A percentile compares a stretch with the other conserved stretches of the same genome.
phyloP scores from a whole-genome alignment of 2,888 invertebrate genomes.

The Lepidocyrtoides sp. region DNA sequence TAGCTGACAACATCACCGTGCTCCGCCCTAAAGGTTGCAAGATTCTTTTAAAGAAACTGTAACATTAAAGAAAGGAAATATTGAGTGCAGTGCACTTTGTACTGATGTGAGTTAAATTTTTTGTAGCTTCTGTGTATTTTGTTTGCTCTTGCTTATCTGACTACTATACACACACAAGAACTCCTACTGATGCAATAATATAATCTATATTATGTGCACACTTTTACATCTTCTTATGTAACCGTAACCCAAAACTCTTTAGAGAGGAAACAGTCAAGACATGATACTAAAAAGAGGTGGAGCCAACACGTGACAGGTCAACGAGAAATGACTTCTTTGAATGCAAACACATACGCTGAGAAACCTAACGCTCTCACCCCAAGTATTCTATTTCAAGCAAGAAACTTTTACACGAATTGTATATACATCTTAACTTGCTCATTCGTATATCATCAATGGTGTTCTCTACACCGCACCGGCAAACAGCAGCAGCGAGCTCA shows the following conservation, averaged over 20 bases:
- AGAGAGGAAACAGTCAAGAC: conserved; percentile 52
- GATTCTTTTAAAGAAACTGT: conserved; percentile 54
- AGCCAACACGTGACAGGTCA: conserved; percentile 77
- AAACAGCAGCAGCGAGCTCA: background rate
- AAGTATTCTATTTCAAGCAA: conserved; percentile 60
- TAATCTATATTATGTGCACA: conserved; percentile 45
- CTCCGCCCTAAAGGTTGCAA: conserved; percentile 75
- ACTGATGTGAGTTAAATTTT: background rate
- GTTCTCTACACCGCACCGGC: conserved; percentile 14
- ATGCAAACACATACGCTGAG: conserved; percentile 63
- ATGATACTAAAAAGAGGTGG: conserved; percentile 76
- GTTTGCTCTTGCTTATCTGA: conserved; percentile 13
- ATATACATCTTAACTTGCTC: conserved; percentile 1
- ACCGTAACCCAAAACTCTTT: conserved; percentile 74
- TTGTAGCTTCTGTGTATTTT: conserved; percentile 44
- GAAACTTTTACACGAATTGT: background rate
- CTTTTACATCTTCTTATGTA: conserved; percentile 50
- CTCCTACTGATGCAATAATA: conserved; percentile 35
- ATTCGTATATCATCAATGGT: conserved; percentile 30
- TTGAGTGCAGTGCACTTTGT: conserved; percentile 70
- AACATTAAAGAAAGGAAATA: conserved; percentile 41
- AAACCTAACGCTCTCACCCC: conserved; percentile 56
- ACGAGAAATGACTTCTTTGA: conserved; percentile 71
- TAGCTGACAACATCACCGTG: conserved; percentile 73
- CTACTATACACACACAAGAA: too few species aligned